phyloP scores from a whole-genome alignment of 2,113 vertebrate genomes.

The Eonycteris spelaea region DNA sequence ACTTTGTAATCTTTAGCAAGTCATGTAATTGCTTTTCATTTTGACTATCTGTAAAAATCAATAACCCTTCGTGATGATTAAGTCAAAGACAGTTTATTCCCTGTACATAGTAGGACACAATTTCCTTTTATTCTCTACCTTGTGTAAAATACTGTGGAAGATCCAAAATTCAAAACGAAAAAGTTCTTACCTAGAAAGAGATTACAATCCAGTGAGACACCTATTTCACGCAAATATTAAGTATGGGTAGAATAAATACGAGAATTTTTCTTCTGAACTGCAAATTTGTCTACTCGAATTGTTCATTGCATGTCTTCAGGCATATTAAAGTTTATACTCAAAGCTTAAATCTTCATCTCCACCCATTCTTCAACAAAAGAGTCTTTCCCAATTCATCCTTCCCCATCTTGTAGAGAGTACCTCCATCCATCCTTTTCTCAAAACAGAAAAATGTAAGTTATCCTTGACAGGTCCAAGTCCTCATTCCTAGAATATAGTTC shows the following conservation, averaged over 20 bases:
- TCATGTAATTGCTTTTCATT: not conserved
- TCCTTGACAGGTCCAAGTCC: not conserved
- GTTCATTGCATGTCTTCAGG: not conserved
- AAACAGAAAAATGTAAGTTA: not conserved
- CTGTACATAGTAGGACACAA: not conserved
- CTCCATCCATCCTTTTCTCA: not conserved
- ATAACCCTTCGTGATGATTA: not conserved
- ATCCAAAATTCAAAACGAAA: not conserved
- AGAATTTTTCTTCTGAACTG: not conserved
- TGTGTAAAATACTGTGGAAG: not conserved
- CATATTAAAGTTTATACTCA: not conserved
- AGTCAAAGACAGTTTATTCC: not conserved
- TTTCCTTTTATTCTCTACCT: not conserved
- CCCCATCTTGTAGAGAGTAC: not conserved
- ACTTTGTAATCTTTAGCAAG: not conserved
- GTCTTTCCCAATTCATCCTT: not conserved
- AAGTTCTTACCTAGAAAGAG: not conserved
- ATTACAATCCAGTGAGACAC: not conserved
- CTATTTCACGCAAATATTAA: not conserved
- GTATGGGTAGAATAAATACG: not conserved
- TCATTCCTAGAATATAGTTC: not conserved
- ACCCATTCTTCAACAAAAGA: not conserved
- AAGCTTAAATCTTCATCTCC: not conserved
- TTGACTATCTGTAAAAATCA: constrained; percentile 19
- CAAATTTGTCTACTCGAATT: not conserved